Base-by-base conservation (phyloP, 1,140 invertebrate species). In the Drosophila obscura region DNA sequence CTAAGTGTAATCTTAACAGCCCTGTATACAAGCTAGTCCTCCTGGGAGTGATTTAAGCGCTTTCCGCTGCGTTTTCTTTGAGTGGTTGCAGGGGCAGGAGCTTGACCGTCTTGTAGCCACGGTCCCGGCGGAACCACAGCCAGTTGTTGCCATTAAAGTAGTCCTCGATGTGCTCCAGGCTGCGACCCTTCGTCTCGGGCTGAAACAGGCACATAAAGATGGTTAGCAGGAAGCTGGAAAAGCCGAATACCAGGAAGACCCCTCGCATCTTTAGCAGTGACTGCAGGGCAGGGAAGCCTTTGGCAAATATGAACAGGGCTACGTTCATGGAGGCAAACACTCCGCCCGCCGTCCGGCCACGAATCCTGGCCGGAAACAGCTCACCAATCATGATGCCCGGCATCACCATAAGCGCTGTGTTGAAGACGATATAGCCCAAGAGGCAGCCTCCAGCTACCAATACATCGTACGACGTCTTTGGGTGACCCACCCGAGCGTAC, bases 151-250 rank as follows among this genome's bases (percentile, higher is more conserved):
- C 94, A 76, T 94, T 93, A 83, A 96, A 96, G 87, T 96, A 96
- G 90, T 96, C 94, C 92, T 96, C 95, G 63, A 97, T 96, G 93
- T 97, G 95, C 62, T 96, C 94, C 57, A 97, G 92, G 2, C 93
- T 95, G 68, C 94, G 94, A 13, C 96, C 95, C 90, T 96, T 97
- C 0, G 96, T 97, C 93, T 98, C 97, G 16, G 96, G 97, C 31
- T 97, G 92, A 52, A 95, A 92, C 0, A 96, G 92, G 72, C 94
- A 96, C 59, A 96, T 92, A 41, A 97, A 94, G 1, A 96, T 49
- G 7, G 95, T 94, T 5, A 95, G 93, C 4, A 96, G 77, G 2
- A 94, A 59, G 1, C 96, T 94, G 5, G 95, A 93, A 0, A 93
- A 90, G 16, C 95, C 96, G 81, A 97, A 97, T 13, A 96, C 90